Evolutionary conservation across 2,888 invertebrate genomes (phyloP).

Genomic region (Drosophila villosipedis): DNA sequence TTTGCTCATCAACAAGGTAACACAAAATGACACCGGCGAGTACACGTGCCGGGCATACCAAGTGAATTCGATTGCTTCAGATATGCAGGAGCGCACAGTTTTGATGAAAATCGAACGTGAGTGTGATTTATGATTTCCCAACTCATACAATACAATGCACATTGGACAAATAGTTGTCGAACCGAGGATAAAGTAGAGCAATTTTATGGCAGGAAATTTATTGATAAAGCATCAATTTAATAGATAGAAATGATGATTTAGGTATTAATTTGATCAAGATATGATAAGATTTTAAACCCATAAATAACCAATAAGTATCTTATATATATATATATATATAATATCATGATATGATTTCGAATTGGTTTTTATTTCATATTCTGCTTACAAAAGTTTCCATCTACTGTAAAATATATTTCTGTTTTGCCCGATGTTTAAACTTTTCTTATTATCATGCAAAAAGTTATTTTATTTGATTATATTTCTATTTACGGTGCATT

Average conservation of each 20-base stretch:
- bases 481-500: not conserved
- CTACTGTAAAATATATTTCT: not conserved
- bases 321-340: not conserved
- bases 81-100: conserved; percentile 86
- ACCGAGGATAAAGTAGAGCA: not conserved
- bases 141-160: conserved; percentile 37
- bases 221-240: not conserved
- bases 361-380: not conserved
- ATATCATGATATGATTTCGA: not conserved
- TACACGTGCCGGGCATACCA: conserved; percentile 88
- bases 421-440: not conserved
- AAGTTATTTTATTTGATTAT: not conserved
- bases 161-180: conserved; percentile 27
- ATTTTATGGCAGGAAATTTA: not conserved
- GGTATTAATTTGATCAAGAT: not conserved
- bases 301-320: not conserved
- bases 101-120: conserved; percentile 88
- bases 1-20: conserved; percentile 87
- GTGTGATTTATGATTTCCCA: conserved; percentile 82
- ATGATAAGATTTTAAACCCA: not conserved
- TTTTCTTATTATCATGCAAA: not conserved
- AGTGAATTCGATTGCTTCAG: conserved; percentile 86
- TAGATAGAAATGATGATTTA: not conserved
- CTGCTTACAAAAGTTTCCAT: not conserved
- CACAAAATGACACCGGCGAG: conserved; percentile 86